Percentiles rank a stretch among this genome's conserved stretches.
Evolutionary conservation across 1,140 invertebrate species (phyloP).

Genomic region (Anastrepha ludens): DNA sequence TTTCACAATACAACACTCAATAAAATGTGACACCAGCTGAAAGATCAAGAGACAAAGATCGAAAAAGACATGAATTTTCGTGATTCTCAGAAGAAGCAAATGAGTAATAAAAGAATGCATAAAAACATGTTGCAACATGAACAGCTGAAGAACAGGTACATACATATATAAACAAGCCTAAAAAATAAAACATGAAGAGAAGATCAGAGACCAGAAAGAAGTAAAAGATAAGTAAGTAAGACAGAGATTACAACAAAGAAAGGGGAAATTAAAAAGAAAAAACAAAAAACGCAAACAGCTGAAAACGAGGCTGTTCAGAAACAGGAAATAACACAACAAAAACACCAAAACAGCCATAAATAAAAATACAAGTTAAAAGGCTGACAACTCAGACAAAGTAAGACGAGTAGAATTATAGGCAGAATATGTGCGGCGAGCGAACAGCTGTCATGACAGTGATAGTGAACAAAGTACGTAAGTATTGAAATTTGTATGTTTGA

Average conservation of each 20-base stretch:
- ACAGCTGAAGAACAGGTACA: constrained; percentile 3
- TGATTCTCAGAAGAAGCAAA: constrained; percentile 16
- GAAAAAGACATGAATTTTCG: constrained; percentile 10
- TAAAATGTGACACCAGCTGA: constrained; percentile 21
- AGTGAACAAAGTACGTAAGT: background rate
- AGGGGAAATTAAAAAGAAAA: background rate
- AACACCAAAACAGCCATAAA: background rate
- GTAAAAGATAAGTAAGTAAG: background rate
- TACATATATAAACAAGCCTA: background rate
- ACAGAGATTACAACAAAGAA: background rate
- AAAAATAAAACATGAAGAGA: background rate
- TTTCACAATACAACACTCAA: constrained; percentile 21
- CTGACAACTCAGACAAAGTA: background rate
- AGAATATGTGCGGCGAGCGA: background rate
- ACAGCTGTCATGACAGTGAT: background rate
- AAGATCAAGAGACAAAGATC: constrained; percentile 48
- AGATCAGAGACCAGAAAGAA: background rate
- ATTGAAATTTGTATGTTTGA: too few relatives aligned
- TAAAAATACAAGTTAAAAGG: constrained; percentile 1
- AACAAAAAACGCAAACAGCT: background rate
- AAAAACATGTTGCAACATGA: constrained; percentile 27
- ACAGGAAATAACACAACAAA: background rate
- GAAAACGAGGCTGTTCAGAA: background rate
- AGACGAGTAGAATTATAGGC: constrained; percentile 1
- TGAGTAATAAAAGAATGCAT: constrained; percentile 38